A percentile compares a stretch with the other conserved stretches of the same genome.
These are phyloP conservation scores for Cephus nigrinus DNA, from an alignment of 2,888 invertebrate species.

Conservation along the genomic window DNA sequence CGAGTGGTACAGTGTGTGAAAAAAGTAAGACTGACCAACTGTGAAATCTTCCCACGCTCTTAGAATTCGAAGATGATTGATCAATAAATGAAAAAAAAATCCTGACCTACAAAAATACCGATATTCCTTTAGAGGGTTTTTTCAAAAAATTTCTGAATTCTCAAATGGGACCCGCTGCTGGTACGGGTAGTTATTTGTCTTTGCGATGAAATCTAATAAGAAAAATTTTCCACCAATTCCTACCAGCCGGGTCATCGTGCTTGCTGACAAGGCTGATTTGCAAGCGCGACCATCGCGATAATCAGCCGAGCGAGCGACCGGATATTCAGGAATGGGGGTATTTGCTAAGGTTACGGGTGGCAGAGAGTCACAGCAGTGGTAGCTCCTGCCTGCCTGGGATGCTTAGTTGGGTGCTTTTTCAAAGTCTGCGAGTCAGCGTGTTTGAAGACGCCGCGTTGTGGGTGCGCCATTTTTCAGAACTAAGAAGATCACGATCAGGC, in stretches of 20 bases:
- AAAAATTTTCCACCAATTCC: conserved; percentile 10
- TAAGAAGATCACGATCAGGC: conserved; percentile 37
- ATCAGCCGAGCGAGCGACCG: conserved; percentile 30
- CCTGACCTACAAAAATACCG: background rate
- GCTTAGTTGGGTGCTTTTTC: conserved; percentile 36
- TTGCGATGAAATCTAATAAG: background rate
- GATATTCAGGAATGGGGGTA: background rate
- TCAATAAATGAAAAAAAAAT: background rate
- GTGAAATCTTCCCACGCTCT: background rate
- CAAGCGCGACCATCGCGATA: conserved; percentile 31
- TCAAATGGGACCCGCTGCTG: background rate
- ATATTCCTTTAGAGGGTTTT: background rate
- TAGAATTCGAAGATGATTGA: too few species aligned
- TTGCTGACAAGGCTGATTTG: conserved; percentile 29
- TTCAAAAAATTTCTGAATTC: background rate
- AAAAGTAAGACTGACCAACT: background rate
- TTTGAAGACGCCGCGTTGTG: conserved; percentile 34
- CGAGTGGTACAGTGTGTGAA: background rate
- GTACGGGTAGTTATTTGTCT: background rate
- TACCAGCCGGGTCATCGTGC: conserved; percentile 20
- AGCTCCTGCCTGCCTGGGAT: background rate
- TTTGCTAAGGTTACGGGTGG: background rate
- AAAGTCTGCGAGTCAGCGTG: conserved; percentile 41
- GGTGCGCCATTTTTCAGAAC: conserved; percentile 39
- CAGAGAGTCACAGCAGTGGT: background rate